A percentile compares a stretch with the other conserved stretches of the same genome.
These are phyloP conservation scores for Coracopsis vasa DNA, from an alignment of 2,113 vertebrate genomes.

Conservation along the genomic window DNA sequence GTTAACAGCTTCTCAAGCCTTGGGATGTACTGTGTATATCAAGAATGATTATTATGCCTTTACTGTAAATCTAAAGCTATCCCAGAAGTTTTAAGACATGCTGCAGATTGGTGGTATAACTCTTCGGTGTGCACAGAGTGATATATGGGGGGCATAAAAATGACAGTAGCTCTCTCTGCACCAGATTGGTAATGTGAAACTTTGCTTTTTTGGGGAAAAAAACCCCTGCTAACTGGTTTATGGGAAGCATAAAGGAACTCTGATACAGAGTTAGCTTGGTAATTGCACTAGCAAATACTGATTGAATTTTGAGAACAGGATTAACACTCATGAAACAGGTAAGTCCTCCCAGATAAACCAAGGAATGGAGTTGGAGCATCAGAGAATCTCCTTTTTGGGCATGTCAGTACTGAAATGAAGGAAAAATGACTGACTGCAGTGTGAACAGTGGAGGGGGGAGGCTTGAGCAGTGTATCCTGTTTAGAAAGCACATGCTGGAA, in stretches of 20 bases:
- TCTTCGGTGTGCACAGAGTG: background rate
- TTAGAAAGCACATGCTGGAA: background rate
- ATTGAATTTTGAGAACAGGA: background rate
- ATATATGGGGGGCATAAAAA: background rate
- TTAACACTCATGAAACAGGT: background rate
- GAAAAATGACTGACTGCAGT: background rate
- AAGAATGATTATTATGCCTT: background rate
- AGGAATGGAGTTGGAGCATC: background rate
- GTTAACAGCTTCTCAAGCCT: background rate
- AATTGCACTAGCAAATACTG: background rate
- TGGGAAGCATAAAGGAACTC: background rate
- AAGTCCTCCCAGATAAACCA: background rate
- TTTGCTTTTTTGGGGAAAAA: background rate
- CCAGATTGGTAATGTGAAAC: background rate
- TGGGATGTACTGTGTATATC: accelerated
- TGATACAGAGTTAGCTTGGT: background rate
- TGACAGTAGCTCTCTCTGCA: background rate
- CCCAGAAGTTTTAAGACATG: background rate
- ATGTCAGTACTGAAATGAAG: background rate
- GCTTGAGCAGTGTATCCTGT: background rate
- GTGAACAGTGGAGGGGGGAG: background rate
- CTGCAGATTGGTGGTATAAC: background rate
- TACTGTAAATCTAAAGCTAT: background rate
- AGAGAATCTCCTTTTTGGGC: background rate
- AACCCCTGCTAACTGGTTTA: background rate